Evolutionary conservation across 30 jellyfish, hydroid and myxozoan genomes (phyloP).

Genomic region (Morbakka virulenta): DNA sequence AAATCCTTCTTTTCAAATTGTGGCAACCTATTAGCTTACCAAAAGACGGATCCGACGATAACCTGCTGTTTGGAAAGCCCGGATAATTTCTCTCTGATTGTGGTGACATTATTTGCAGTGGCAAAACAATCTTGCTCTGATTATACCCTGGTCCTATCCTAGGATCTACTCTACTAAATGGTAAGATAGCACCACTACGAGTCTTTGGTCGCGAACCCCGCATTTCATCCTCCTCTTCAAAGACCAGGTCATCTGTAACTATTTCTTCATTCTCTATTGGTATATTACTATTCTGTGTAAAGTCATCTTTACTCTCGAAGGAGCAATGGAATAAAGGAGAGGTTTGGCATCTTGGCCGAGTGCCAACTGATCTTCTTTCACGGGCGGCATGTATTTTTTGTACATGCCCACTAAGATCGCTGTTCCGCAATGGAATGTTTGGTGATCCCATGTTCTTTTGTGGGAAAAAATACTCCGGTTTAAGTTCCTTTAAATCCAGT

Average conservation of each 20-base stretch:
- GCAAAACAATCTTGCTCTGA: background rate
- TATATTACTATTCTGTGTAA: background rate
- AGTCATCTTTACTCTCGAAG: background rate
- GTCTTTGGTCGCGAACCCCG: conserved; percentile 34
- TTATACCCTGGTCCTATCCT: conserved; percentile 32
- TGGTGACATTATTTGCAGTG: conserved; percentile 44
- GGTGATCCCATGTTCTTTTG: background rate
- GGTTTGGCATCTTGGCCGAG: conserved; percentile 10
- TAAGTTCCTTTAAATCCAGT: conserved; percentile 45
- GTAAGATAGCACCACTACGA: conserved; percentile 77
- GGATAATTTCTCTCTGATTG: conserved; percentile 58
- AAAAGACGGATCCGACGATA: conserved; percentile 42
- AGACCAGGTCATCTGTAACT: background rate
- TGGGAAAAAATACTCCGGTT: conserved; percentile 27
- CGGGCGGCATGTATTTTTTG: background rate
- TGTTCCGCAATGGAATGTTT: background rate
- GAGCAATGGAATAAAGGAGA: too few species aligned
- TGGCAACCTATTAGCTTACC: background rate
- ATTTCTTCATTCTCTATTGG: conserved; percentile 5
- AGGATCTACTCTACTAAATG: conserved; percentile 76
- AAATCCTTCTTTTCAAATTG: background rate
- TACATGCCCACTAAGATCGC: background rate
- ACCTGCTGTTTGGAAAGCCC: conserved; percentile 69
- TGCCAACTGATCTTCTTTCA: conserved; percentile 7
- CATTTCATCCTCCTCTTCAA: background rate